These are phyloP conservation scores for Phalacrocorax pelagicus DNA, from an alignment of 2,113 vertebrate genomes.

Conservation along the genomic window DNA sequence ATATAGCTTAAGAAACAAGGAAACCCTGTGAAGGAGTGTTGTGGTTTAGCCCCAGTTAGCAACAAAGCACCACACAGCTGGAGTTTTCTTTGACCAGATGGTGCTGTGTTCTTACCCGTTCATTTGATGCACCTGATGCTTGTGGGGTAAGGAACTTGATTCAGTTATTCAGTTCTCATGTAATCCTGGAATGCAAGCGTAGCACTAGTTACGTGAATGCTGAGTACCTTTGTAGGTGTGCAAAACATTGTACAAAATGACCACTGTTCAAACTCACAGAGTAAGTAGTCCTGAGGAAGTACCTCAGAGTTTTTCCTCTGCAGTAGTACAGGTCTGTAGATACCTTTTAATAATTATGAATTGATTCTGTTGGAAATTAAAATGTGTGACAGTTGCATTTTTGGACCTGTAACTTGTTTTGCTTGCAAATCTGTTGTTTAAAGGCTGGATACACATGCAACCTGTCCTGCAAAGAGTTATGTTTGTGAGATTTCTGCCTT, in stretches of 20 bases:
- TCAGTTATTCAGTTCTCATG: not conserved
- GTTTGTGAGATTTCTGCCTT: not conserved
- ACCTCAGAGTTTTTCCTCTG: not conserved
- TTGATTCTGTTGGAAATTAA: not conserved
- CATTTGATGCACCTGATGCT: not conserved
- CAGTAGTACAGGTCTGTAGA: not conserved
- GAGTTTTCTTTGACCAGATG: not conserved
- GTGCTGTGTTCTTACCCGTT: not conserved
- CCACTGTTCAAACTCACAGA: not conserved
- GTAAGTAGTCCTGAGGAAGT: not conserved
- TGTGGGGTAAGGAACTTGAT: not conserved
- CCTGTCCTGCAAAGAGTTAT: not conserved
- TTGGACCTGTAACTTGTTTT: not conserved
- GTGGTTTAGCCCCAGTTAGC: too few species aligned
- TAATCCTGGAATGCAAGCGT: conserved; percentile 1
- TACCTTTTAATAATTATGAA: not conserved
- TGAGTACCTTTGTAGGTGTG: not conserved
- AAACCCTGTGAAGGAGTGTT: not conserved
- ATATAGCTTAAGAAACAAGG: not conserved
- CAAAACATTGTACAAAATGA: not conserved
- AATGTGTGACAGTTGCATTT: not conserved
- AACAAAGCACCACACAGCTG: too few species aligned
- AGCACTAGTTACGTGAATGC: not conserved
- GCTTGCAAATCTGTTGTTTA: not conserved
- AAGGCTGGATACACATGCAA: not conserved